A percentile compares a stretch with the other conserved stretches of the same genome.
Conservation (phyloP, 2,888 invertebrate genomes). For the Incurvaria masculella region DNA sequence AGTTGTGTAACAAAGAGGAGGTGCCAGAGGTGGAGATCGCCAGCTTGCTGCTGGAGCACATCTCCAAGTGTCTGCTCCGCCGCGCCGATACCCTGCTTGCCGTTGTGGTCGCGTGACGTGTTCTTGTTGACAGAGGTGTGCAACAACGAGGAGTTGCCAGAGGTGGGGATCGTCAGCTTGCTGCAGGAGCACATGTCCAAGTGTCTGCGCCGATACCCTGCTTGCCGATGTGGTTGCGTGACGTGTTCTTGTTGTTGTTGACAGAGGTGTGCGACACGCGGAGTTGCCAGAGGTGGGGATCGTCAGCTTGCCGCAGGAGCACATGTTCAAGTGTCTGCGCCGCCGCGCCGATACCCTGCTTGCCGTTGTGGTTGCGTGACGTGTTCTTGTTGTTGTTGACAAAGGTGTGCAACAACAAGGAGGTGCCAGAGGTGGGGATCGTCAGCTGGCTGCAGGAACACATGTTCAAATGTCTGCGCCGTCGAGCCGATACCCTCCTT, state of each 20-base stretch:
- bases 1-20: neutral
- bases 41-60: neutral
- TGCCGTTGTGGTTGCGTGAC: conserved; percentile 5
- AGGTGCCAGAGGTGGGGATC: conserved; percentile 94
- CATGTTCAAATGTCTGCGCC: conserved; percentile 85
- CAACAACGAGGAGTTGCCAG: conserved; percentile 88
- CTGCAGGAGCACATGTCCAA: conserved; percentile 93
- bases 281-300: conserved; percentile 95
- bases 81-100: neutral
- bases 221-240: conserved; percentile 4
- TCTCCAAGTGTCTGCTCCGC: neutral
- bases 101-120: neutral
- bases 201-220: conserved; percentile 92
- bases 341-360: conserved; percentile 85
- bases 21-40: neutral
- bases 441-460: conserved; percentile 93
- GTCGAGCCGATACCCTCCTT: conserved; percentile 90
- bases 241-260: conserved; percentile 27
- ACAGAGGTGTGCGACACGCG: conserved; percentile 90
- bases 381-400: conserved; percentile 31
- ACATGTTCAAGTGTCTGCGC: conserved; percentile 89
- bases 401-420: conserved; percentile 91
- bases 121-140: conserved; percentile 75
- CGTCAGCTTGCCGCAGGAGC: conserved; percentile 90
- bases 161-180: conserved; percentile 94